Conservation (phyloP, 2,888 invertebrate species). For the Galeopsomyia nigrocyanea region DNA sequence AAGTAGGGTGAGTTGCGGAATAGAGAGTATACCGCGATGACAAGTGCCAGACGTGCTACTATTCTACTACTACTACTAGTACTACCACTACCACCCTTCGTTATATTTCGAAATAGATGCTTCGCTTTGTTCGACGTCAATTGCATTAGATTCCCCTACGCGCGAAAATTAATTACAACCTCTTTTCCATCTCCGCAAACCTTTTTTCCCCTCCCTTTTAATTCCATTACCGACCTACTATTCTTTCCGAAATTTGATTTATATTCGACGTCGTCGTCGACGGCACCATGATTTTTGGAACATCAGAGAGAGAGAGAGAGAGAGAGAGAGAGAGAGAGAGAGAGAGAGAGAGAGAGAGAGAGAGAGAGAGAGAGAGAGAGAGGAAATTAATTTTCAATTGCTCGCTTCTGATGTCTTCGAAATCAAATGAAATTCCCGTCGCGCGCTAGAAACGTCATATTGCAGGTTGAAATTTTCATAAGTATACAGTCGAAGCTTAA, state of each 20-base stretch:
- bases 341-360: conserved; percentile 13
- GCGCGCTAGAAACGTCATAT: neutral
- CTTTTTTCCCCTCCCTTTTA: no score
- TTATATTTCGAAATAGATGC: conserved; percentile 3
- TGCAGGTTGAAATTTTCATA: neutral
- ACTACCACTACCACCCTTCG: conserved; percentile 6
- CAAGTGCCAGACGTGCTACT: neutral
- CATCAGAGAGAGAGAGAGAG: conserved; percentile 7
- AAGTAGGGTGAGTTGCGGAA: no score
- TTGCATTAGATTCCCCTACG: conserved; percentile 36
- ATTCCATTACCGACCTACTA: no score
- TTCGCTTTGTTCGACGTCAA: conserved; percentile 4
- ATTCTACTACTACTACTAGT: no score
- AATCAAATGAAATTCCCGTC: neutral
- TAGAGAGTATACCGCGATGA: no score
- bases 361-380: conserved; percentile 3
- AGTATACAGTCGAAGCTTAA: no score
- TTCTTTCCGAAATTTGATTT: no score
- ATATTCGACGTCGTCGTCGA: no score
- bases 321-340: conserved; percentile 6
- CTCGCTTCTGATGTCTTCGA: neutral
- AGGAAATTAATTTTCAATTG: conserved; percentile 14
- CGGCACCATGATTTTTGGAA: no score
- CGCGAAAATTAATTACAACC: conserved; percentile 4
- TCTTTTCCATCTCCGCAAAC: no score